Evolutionary conservation across 2,113 vertebrate genomes (phyloP).

Genomic region (Rattus rattus): DNA sequence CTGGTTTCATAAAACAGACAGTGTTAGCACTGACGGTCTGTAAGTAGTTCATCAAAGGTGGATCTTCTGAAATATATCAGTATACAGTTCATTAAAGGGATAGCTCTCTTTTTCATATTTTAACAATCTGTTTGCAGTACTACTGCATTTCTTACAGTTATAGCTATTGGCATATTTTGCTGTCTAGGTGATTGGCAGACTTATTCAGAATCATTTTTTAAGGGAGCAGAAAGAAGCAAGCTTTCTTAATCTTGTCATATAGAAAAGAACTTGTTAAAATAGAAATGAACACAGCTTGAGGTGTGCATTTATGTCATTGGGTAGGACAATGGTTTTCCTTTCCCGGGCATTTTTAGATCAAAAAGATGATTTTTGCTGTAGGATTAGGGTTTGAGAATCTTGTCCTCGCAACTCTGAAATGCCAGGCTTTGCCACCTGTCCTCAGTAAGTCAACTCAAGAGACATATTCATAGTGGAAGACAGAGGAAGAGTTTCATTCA

Average conservation of each 20-base stretch:
- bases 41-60: not conserved
- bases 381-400: not conserved
- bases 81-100: not conserved
- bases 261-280: not conserved
- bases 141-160: not conserved
- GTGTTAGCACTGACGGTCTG: not conserved
- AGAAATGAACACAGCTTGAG: not conserved
- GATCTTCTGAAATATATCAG: not conserved
- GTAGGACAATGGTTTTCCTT: not conserved
- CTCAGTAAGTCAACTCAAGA: not conserved
- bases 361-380: not conserved
- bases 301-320: not conserved
- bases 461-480: not conserved
- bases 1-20: not conserved
- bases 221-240: not conserved
- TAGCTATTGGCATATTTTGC: not conserved
- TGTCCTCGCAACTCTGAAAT: not conserved
- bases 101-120: not conserved
- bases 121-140: not conserved
- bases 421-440: not conserved
- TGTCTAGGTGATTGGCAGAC: not conserved
- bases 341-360: not conserved
- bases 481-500: not conserved
- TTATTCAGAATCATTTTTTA: not conserved
- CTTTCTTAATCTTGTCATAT: not conserved